Evolutionary conservation across 2,888 invertebrate genomes (phyloP), one percentile per base, ranked within the genome.

Genomic region (Biston stratarius): DNA sequence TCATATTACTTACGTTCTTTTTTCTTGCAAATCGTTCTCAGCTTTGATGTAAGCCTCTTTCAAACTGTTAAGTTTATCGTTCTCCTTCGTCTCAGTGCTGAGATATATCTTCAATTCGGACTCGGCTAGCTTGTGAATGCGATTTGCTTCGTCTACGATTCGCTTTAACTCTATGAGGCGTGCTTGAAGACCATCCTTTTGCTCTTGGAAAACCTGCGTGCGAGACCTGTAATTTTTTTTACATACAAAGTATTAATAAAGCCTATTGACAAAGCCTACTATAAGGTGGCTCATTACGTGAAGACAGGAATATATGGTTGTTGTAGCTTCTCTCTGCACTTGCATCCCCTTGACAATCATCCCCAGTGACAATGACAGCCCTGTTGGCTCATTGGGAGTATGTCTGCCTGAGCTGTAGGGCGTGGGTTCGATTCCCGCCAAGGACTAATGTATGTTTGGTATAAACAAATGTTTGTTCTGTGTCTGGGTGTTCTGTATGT

Each of bases 101-200:
- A 96, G 86, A 71, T 97, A 97, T 57, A 98, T 94, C 82, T 97
- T 96, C 11, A 98, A 89, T 84, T 98, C 97, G 0, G 97, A 96
- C 82, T 98, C 96, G 0, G 97, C 96, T 90, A 72, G 95, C 94
- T 91, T 92, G 71, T 81, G 87, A 0, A 83, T 77, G 10, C 87
- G 89, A 55, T 97, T 97, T 0, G 96, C 95, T 77, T 96, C 95
- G 77, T 97, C 96, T 0, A 96, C 96, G 9, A 94, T 93, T 74
- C 95, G 95, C 77, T 96, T 96, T 7, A 97, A 87, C 2, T 94
- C 95, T 15, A 96, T 95, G 15, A 98, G 88, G 73, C 96, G 92
- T 0, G 94, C 94, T 88, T 97, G 96, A 0, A 96, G 86, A 59
- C 88, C 91, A 67, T 97, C 96, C 78, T 97, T 97, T 61, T 96